Evolutionary conservation across 1,140 invertebrate species (phyloP).

Genomic region (Nasonia longicornis): DNA sequence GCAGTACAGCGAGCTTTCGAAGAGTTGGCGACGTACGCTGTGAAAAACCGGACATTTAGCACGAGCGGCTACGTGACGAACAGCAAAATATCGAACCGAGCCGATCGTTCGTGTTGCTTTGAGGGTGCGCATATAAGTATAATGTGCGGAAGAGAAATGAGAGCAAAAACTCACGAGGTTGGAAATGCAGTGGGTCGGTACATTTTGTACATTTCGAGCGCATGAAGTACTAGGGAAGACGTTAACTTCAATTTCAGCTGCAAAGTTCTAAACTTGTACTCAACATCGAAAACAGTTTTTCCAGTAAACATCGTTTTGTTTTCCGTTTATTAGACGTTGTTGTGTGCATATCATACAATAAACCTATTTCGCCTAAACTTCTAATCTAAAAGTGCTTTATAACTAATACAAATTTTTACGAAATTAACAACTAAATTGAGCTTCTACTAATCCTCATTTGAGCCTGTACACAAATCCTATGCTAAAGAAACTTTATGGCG

Average conservation of each 20-base stretch:
- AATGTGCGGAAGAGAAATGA: neutral
- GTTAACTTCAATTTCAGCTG: no score
- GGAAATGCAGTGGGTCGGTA: neutral
- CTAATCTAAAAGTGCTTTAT: no score
- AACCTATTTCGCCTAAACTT: no score
- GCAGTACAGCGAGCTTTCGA: neutral
- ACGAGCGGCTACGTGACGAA: slow-evolving; percentile 55
- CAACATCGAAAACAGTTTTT: no score
- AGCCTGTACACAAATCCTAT: neutral
- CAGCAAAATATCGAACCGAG: slow-evolving; percentile 42
- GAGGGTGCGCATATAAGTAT: slow-evolving; percentile 13
- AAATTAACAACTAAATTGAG: no score
- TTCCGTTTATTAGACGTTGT: no score
- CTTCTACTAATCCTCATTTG: no score
- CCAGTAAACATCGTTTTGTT: no score
- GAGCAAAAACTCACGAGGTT: neutral
- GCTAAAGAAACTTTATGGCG: neutral
- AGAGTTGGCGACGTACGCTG: neutral
- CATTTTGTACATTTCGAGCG: neutral
- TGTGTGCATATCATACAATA: no score
- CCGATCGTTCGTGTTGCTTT: slow-evolving; percentile 15
- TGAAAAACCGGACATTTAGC: slow-evolving; percentile 54
- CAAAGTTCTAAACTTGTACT: no score
- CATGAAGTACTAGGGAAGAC: neutral
- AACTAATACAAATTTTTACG: no score